Conservation (phyloP, 2,888 invertebrate species). For the Linnaemya vulpina region DNA sequence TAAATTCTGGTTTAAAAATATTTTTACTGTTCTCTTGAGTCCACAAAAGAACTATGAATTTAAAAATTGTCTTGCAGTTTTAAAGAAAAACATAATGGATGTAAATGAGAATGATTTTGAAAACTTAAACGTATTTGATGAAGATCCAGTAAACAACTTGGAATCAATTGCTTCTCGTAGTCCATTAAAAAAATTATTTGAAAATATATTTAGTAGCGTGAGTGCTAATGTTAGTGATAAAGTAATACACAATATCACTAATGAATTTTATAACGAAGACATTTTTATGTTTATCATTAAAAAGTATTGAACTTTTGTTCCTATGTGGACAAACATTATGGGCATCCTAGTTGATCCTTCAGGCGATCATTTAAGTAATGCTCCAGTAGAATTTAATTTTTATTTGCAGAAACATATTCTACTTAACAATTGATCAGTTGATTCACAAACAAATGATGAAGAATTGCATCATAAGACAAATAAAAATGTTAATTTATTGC, state of each 20-base stretch:
- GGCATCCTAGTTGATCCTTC: slow-evolving; percentile 15
- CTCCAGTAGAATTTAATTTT: too few species aligned
- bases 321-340: slow-evolving; percentile 38
- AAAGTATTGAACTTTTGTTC: slow-evolving; percentile 15
- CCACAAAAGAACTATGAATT: too few species aligned
- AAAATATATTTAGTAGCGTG: not conserved
- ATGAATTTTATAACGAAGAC: not conserved
- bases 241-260: not conserved
- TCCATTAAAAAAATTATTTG: slow-evolving; percentile 8
- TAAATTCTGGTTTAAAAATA: slow-evolving; percentile 9
- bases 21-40: slow-evolving; percentile 20
- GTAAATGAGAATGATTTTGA: slow-evolving; percentile 5
- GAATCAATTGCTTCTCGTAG: slow-evolving; percentile 15
- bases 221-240: not conserved
- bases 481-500: too few species aligned
- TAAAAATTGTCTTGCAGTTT: too few species aligned
- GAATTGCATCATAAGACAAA: too few species aligned
- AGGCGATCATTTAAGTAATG: too few species aligned
- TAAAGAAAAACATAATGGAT: not conserved
- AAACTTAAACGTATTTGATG: not conserved
- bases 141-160: not conserved
- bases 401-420: too few species aligned
- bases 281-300: slow-evolving; percentile 3
- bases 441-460: too few species aligned
- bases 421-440: too few species aligned